Conservation (phyloP, 2,797 vertebrate genomes). For the Enteromius argenteus region DNA sequence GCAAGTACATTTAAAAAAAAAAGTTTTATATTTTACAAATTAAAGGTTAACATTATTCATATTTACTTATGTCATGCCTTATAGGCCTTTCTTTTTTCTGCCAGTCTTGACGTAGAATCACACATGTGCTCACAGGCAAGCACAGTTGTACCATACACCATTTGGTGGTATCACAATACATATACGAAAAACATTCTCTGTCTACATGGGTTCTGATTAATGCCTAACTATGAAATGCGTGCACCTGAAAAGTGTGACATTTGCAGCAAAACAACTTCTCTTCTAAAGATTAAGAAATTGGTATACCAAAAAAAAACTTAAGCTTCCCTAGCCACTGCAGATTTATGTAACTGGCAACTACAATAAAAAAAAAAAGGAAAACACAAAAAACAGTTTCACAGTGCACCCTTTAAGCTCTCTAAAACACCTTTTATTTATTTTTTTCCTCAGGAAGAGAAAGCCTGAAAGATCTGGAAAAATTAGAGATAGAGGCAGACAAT, state of each 20-base stretch:
- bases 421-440: neutral
- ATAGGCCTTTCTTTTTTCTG: neutral
- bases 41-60: neutral
- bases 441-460: constrained; percentile 79
- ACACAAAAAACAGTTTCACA: neutral
- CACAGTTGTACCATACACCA: neutral
- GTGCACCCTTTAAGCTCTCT: neutral
- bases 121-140: neutral
- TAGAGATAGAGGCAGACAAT: constrained; percentile 82
- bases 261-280: neutral
- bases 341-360: neutral
- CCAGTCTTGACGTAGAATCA: neutral
- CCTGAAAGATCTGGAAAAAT: constrained; percentile 84
- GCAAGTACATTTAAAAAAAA: neutral
- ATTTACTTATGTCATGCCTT: neutral
- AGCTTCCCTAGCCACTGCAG: neutral
- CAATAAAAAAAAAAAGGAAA: neutral
- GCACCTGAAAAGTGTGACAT: neutral
- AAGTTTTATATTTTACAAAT: neutral
- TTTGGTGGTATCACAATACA: neutral
- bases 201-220: neutral
- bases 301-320: neutral
- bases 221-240: neutral
- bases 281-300: too few species aligned
- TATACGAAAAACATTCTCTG: neutral